Percentiles rank a stretch among this genome's conserved stretches.
Conservation (phyloP, 2,797 vertebrate genomes). For the Geotrypetes seraphini region DNA sequence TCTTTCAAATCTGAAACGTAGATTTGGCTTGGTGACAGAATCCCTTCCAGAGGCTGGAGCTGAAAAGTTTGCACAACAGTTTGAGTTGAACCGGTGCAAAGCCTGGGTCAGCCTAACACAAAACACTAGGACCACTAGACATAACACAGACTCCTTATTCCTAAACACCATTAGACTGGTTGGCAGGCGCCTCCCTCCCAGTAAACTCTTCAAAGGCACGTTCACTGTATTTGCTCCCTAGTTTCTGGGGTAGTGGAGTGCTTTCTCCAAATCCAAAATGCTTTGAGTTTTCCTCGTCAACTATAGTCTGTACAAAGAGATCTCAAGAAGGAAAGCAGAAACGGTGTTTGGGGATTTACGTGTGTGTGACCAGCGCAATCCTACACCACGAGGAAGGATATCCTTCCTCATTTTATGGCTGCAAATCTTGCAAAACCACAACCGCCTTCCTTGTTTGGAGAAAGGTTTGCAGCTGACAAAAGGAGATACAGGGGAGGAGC, state of each 20-base stretch:
- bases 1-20: constrained; percentile 51
- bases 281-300: background rate
- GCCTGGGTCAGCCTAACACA: constrained; percentile 57
- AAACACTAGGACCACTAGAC: constrained; percentile 65
- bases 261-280: constrained; percentile 1
- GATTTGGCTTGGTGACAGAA: constrained; percentile 52
- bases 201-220: background rate
- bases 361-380: constrained; percentile 6
- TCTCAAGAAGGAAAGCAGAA: constrained; percentile 11
- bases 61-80: constrained; percentile 30
- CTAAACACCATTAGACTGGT: constrained; percentile 46
- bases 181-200: constrained; percentile 42
- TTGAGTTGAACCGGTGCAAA: constrained; percentile 45
- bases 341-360: too few relatives aligned
- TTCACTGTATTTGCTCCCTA: constrained; percentile 12
- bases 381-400: constrained; percentile 27
- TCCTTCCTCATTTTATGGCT: constrained; percentile 31
- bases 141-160: constrained; percentile 76
- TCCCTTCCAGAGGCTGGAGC: constrained; percentile 33
- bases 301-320: background rate
- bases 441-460: constrained; percentile 16
- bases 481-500: background rate
- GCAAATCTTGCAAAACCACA: constrained; percentile 24
- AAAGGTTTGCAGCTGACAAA: background rate
- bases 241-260: background rate